Percentiles rank a stretch among this genome's conserved stretches.
phyloP scores from a whole-genome alignment of 2,113 vertebrate genomes.

The Smithornis capensis region DNA sequence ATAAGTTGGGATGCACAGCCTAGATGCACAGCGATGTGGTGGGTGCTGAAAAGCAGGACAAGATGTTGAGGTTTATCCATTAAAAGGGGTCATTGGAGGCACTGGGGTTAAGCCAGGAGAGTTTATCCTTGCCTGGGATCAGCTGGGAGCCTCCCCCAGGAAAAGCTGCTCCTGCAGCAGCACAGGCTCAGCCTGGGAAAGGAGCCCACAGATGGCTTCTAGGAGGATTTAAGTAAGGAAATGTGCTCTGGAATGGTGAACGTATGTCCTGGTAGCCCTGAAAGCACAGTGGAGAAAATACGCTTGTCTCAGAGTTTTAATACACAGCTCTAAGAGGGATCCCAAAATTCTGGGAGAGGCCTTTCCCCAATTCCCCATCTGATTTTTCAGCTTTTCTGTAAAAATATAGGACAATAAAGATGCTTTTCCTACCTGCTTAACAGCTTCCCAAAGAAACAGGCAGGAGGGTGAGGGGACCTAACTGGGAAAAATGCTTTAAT shows the following conservation, averaged over 20 bases:
- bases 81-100: not conserved
- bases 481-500: not conserved
- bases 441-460: not conserved
- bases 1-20: not conserved
- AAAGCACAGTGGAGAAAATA: not conserved
- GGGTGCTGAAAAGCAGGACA: not conserved
- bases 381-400: not conserved
- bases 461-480: not conserved
- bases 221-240: accelerated
- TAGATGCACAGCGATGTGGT: not conserved
- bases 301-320: accelerated
- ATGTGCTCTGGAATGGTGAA: accelerated
- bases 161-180: not conserved
- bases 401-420: not conserved
- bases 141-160: not conserved
- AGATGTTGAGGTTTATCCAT: not conserved
- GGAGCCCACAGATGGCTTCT: accelerated
- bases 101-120: not conserved
- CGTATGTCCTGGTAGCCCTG: not conserved
- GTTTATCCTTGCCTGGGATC: not conserved
- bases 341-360: no score
- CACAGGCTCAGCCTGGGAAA: not conserved
- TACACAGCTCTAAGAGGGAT: not conserved
- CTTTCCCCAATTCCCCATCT: not conserved
- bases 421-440: not conserved